phyloP scores from a whole-genome alignment of 2,797 vertebrate genomes.

The Melanotaenia pygmaea region DNA sequence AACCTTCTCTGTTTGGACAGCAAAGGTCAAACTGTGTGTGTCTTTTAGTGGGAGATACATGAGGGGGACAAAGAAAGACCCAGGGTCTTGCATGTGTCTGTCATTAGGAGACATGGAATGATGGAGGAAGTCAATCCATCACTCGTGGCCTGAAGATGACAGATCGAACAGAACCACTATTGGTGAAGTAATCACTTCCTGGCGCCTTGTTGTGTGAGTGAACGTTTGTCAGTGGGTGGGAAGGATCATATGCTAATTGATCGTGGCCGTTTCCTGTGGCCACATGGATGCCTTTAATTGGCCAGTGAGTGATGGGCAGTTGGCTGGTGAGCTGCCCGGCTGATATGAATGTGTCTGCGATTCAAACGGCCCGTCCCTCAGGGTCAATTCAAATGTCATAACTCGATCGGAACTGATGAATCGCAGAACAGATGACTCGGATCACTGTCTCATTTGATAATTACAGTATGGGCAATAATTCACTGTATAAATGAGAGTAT shows the following conservation, averaged over 20 bases:
- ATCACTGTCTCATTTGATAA: slow-evolving; percentile 55
- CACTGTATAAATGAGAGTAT: slow-evolving; percentile 38
- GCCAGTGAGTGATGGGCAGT: slow-evolving; percentile 60
- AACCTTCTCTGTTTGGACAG: slow-evolving; percentile 54
- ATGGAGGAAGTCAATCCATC: slow-evolving; percentile 74
- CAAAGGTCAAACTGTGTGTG: slow-evolving; percentile 44
- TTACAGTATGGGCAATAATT: slow-evolving; percentile 56
- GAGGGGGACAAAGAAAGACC: slow-evolving; percentile 1
- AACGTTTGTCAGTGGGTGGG: slow-evolving; percentile 9
- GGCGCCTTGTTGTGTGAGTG: slow-evolving; percentile 45
- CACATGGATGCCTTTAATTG: slow-evolving; percentile 67
- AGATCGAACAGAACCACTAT: slow-evolving; percentile 35
- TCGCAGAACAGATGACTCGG: slow-evolving; percentile 45
- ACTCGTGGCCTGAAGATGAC: slow-evolving; percentile 56
- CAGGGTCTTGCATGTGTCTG: slow-evolving; percentile 51
- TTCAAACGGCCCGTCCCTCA: slow-evolving; percentile 49
- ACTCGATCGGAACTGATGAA: slow-evolving; percentile 66
- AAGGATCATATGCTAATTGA: slow-evolving; percentile 67
- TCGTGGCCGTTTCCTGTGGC: slow-evolving; percentile 68
- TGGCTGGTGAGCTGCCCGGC: slow-evolving; percentile 47
- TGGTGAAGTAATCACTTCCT: slow-evolving; percentile 74
- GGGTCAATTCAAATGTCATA: slow-evolving; percentile 69
- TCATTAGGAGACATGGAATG: slow-evolving; percentile 67
- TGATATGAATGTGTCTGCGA: slow-evolving; percentile 51
- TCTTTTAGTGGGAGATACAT: slow-evolving; percentile 21